A percentile compares a stretch with the other conserved stretches of the same genome.
Evolutionary conservation across 2,113 vertebrate species (phyloP).

Genomic region (Panthera uncia): DNA sequence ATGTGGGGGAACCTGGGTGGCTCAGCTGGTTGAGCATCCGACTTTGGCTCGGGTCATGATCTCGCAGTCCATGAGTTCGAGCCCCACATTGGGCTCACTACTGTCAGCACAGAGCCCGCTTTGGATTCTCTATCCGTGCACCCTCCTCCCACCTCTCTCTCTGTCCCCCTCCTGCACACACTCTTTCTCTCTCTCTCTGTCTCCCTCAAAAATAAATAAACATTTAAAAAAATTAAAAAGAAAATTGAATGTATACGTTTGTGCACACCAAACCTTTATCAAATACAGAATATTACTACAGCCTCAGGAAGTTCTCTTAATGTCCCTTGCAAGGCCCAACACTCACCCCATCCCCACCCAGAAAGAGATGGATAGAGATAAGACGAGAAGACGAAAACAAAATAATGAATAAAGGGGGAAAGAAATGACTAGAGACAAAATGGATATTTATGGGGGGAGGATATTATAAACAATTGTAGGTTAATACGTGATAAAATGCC

Average conservation of each 20-base stretch:
- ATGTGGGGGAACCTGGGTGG: background rate
- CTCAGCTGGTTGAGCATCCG: too few relatives aligned
- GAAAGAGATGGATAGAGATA: background rate
- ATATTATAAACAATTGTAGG: background rate
- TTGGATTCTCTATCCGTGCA: too few relatives aligned
- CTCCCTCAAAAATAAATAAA: too few relatives aligned
- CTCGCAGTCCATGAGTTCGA: too few relatives aligned
- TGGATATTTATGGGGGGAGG: background rate
- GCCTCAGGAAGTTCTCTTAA: background rate
- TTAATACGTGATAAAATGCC: background rate
- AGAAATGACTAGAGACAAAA: slow-evolving; percentile 3
- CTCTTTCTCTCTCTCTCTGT: too few relatives aligned
- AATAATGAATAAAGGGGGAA: background rate
- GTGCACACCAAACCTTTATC: background rate
- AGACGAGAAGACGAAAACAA: slow-evolving; percentile 20
- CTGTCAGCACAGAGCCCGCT: too few relatives aligned
- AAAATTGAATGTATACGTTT: slow-evolving; percentile 14
- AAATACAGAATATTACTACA: background rate
- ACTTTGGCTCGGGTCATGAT: too few relatives aligned
- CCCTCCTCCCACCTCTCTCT: too few relatives aligned
- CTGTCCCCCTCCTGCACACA: too few relatives aligned
- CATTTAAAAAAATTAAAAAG: too few relatives aligned
- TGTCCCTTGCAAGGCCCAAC: background rate
- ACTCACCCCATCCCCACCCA: background rate
- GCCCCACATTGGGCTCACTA: too few relatives aligned